These are phyloP conservation scores for Melitaea athalia DNA, from an alignment of 2,888 invertebrate genomes.

Conservation along the genomic window DNA sequence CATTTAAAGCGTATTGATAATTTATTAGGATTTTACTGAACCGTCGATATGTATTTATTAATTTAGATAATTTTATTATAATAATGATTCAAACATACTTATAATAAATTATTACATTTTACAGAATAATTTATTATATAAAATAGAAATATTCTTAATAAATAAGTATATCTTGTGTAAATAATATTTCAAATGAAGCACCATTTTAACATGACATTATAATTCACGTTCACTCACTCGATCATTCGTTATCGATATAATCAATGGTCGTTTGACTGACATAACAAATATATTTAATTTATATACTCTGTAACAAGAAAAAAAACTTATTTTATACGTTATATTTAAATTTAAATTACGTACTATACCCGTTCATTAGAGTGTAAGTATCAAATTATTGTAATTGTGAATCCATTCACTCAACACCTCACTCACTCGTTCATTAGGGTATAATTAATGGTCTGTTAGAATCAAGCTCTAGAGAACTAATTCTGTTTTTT, in stretches of 20 bases:
- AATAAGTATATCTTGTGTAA: no score
- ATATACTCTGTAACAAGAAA: not conserved
- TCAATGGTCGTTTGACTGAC: constrained; percentile 3
- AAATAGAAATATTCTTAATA: no score
- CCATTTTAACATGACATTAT: not conserved
- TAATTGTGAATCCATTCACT: constrained; percentile 24
- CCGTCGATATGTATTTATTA: no score
- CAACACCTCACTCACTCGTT: constrained; percentile 21
- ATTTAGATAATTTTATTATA: no score
- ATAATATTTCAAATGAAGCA: not conserved
- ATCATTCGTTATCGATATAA: constrained; percentile 8
- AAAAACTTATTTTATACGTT: not conserved
- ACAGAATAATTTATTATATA: no score
- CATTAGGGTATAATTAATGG: constrained; percentile 10
- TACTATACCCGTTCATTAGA: constrained; percentile 13
- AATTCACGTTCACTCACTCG: not conserved
- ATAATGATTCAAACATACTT: no score
- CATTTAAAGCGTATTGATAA: no score
- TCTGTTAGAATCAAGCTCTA: not conserved
- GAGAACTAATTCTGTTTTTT: not conserved
- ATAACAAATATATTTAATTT: constrained; percentile 3
- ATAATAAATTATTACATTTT: no score
- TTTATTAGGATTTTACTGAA: no score
- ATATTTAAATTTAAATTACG: constrained; percentile 4
- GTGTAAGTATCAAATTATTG: constrained; percentile 16